Evolutionary conservation across 2,113 vertebrate genomes (phyloP), one percentile per base, ranked within the genome.

Genomic region (Protomyctophum bolini): DNA sequence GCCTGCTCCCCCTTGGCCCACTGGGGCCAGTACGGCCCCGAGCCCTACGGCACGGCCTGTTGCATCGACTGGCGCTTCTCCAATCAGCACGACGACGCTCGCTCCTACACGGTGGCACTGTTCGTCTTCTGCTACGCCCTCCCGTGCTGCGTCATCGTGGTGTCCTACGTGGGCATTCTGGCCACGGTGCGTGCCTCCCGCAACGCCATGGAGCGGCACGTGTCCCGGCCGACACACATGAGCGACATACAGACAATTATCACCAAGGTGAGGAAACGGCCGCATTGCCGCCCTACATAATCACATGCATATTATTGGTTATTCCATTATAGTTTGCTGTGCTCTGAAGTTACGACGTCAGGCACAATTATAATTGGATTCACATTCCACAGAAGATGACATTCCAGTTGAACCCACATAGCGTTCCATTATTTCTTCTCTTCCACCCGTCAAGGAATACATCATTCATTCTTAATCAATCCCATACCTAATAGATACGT

Each of bases 11-110:
- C 93, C 8, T 80, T 95, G 73, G 87, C 58, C 76, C 89, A 91
- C 73, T 93, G 93, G 93, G 93, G 93, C 12, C 82, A 92, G 65
- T 95, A 94, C 0, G 92, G 92, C 68, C 88, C 85, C 0, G 93
- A 95, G 65, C 94, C 94, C 1, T 95, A 94, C 0, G 94, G 94
- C 41, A 95, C 93, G 5, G 94, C 93, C 69, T 94, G 94, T 72
- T 95, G 93, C 79, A 93, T 94, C 61, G 92, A 94, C 86, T 94
- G 93, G 93, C 82, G 1, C 49, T 76, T 81, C 28, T 91, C 91
- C 78, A 94, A 91, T 29, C 58, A 75, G 63, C 85, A 89, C 0
- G 1, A 59, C 0, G 66, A 69, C 6, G 90, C 91, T 8, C 91
- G 84, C 71, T 94, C 93, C 63, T 95, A 91, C 72, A 92, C 83